Base-by-base conservation (phyloP, 2,113 vertebrate genomes). In the Phrynosoma platyrhinos region DNA sequence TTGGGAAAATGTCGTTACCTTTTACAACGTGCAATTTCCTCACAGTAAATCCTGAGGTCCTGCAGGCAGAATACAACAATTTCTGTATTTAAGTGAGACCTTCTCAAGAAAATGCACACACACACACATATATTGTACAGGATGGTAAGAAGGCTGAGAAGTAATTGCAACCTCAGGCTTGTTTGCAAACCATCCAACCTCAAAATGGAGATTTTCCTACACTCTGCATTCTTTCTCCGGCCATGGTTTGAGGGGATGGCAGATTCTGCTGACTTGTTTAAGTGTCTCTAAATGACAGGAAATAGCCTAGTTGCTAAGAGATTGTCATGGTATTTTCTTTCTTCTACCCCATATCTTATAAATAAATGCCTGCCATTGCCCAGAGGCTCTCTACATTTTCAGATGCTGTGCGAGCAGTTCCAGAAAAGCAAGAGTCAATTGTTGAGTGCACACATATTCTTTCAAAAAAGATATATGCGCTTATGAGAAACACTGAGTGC, bases 331-430 rank as follows among this genome's bases (percentile, higher is more conserved):
- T 77, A 62, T 87, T 88, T 85, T 85, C 71, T 71, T 47, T 76
- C 16, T 23, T 77, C 72, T 72, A 36, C 40, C 75, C 52, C 7
- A 53, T 47, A 52, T 64, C 20, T 90, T 62, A 72, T 47, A 52
- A 87, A 83, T 90, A 87, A 83, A 83, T 90, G 66, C 74, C 23
- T 90, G 32, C 69, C 42, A 53, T 71, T 85, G 71, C 32, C 82
- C 25, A 74, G 66, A 85, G 87, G 79, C 16, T 16, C 53, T 79
- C 30, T 71, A 8, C 9, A 81, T 32, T 14, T 91, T 42, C 66
- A 27, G 7, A 40, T 83, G 42, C 30, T 87, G 1, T 1, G 68
- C 52, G 75, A 69, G 87, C 80, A 82, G 18, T 83, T 83, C 80
- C 42, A 82, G 52, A 82, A 6, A 86, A 78, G 64, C 55, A 66